Evolutionary conservation across 1,140 invertebrate genomes (phyloP).

Genomic region (Melipona quadrifasciata): DNA sequence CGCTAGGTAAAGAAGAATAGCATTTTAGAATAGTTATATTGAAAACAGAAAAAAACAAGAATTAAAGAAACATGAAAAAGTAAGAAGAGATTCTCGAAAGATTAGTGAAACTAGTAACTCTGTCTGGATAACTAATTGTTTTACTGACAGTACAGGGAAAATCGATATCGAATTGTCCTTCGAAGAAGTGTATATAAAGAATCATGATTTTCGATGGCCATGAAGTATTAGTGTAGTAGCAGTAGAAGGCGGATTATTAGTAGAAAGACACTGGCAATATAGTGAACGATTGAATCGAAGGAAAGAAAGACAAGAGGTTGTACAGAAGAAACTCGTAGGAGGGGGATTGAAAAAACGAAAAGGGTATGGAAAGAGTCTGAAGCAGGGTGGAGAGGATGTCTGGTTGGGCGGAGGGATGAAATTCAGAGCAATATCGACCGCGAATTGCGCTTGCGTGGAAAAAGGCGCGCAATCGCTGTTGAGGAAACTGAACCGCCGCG

Average conservation of each 20-base stretch:
- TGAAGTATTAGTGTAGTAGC: background rate
- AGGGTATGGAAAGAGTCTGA: background rate
- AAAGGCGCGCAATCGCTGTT: constrained; percentile 68
- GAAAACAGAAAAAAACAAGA: background rate
- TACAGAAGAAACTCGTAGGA: background rate
- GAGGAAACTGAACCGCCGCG: constrained; percentile 56
- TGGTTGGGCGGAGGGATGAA: constrained; percentile 33
- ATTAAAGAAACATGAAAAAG: background rate
- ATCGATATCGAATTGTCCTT: background rate
- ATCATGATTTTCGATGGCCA: background rate
- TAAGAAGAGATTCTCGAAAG: background rate
- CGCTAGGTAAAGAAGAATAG: background rate
- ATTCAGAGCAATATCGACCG: constrained; percentile 72
- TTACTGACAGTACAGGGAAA: background rate
- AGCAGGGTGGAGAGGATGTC: constrained; percentile 9
- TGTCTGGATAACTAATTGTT: background rate
- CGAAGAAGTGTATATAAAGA: background rate
- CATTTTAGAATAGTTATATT: background rate
- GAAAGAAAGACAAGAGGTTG: constrained; percentile 20
- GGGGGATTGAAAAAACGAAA: constrained; percentile 18
- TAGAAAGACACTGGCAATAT: no score
- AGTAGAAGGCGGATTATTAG: constrained; percentile 1
- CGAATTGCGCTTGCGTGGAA: constrained; percentile 75
- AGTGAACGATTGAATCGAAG: background rate
- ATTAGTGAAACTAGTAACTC: background rate